Evolutionary conservation across 1,140 invertebrate genomes (phyloP).

Genomic region (Eriocheir sinensis): DNA sequence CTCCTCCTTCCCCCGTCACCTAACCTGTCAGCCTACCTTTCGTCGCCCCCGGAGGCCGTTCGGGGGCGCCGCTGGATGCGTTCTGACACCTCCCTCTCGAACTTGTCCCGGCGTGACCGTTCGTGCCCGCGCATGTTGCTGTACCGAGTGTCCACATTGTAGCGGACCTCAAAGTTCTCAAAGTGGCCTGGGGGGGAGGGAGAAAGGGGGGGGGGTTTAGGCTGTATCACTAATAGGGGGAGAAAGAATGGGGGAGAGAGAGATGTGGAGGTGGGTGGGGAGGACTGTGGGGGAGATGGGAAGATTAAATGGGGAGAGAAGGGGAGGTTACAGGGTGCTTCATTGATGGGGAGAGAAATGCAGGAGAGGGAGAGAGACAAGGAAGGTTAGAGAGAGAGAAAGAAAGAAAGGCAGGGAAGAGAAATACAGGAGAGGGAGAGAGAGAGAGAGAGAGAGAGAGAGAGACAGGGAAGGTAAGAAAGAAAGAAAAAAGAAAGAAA

Average conservation of each 20-base stretch:
- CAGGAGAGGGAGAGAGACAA: no score
- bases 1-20: not conserved
- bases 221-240: not conserved
- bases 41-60: constrained; percentile 39
- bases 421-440: no score
- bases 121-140: constrained; percentile 79
- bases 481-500: no score
- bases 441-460: no score
- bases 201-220: not conserved
- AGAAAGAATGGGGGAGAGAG: not conserved
- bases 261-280: no score
- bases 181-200: constrained; percentile 70
- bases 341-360: no score
- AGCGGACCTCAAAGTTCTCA: constrained; percentile 83
- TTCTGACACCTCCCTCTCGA: constrained; percentile 71
- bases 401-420: no score
- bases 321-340: no score
- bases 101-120: constrained; percentile 73
- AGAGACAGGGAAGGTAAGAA: no score
- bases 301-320: no score
- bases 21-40: not conserved
- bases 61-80: constrained; percentile 55
- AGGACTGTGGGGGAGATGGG: no score
- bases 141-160: constrained; percentile 78
- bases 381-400: no score